Percentiles rank a stretch among this genome's conserved stretches.
Evolutionary conservation across 2,113 vertebrate genomes (phyloP).

Genomic region (Pelecanoides urinatrix): DNA sequence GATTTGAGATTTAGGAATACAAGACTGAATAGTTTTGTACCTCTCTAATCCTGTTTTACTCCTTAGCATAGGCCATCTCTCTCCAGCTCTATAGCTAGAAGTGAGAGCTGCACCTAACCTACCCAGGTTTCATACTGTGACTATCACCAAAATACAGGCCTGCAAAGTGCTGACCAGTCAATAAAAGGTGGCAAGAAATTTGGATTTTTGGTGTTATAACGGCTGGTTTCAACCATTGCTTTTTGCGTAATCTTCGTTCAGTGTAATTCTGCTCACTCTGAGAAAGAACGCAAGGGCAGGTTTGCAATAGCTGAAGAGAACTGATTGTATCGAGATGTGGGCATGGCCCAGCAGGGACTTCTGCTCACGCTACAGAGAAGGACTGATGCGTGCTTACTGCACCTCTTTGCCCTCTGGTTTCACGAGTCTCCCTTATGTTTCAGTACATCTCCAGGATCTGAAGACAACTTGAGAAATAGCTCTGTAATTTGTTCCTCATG

Average conservation of each 20-base stretch:
- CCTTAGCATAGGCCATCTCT: background rate
- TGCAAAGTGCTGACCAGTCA: background rate
- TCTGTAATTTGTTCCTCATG: background rate
- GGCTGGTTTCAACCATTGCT: background rate
- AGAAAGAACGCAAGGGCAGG: background rate
- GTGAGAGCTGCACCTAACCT: background rate
- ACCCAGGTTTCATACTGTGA: background rate
- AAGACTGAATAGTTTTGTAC: background rate
- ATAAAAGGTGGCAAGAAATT: background rate
- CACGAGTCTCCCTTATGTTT: background rate
- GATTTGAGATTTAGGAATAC: background rate
- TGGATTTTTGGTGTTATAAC: background rate
- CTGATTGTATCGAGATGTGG: fast-evolving
- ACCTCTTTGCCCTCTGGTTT: background rate
- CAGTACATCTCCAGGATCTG: background rate
- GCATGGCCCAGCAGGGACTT: background rate
- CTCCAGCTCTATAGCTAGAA: background rate
- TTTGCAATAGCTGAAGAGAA: background rate
- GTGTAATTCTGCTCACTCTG: background rate
- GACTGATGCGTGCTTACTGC: background rate
- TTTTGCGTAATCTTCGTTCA: background rate
- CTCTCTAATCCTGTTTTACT: background rate
- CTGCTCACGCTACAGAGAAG: background rate
- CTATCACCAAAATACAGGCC: background rate
- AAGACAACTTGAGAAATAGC: background rate